These are phyloP conservation scores for Tolypeutes matacus DNA, from an alignment of 2,797 vertebrate genomes.

Conservation along the genomic window DNA sequence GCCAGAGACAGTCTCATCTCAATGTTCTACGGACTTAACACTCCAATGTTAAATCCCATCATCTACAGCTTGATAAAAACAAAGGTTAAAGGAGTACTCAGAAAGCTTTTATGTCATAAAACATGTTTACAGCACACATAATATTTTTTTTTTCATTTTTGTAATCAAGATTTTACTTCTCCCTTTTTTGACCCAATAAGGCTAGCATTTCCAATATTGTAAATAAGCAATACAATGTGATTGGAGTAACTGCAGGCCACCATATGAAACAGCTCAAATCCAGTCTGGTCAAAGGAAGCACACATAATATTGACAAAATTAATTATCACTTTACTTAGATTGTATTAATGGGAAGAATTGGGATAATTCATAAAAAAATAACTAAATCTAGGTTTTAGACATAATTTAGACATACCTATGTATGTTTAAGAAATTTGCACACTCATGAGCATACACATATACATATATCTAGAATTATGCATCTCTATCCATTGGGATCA, in stretches of 20 bases:
- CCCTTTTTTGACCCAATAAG: slow-evolving; percentile 31
- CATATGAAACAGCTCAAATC: slow-evolving; percentile 53
- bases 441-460: no score
- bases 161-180: slow-evolving; percentile 64
- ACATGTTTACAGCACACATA: neutral
- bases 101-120: neutral
- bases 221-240: slow-evolving; percentile 6
- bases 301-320: no score
- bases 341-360: no score
- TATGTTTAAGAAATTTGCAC: no score
- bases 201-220: slow-evolving; percentile 56
- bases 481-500: no score
- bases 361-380: no score
- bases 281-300: slow-evolving; percentile 63
- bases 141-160: no score
- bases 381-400: no score
- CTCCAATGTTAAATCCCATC: neutral
- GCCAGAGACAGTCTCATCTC: neutral
- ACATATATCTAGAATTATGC: no score
- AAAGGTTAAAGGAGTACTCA: neutral
- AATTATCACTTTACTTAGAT: no score
- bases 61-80: neutral
- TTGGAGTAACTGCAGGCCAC: neutral
- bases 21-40: neutral
- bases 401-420: no score